phyloP scores from a whole-genome alignment of 2,888 invertebrate species.

The Lepidonotus clava region DNA sequence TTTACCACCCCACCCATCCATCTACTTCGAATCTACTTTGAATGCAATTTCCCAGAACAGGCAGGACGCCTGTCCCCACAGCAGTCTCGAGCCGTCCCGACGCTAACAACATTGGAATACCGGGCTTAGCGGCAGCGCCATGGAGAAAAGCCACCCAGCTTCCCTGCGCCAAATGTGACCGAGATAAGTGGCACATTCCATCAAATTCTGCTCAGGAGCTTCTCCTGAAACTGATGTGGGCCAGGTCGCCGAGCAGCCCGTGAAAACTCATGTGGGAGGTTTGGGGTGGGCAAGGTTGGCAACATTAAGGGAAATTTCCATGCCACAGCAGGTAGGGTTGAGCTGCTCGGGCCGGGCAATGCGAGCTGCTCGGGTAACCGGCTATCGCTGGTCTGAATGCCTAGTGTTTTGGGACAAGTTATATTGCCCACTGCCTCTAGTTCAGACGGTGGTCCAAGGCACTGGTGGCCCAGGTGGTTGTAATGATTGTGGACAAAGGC shows the following conservation, averaged over 20 bases:
- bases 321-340: conserved; percentile 28
- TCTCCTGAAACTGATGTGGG: conserved; percentile 16
- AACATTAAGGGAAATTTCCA: not conserved
- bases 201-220: conserved; percentile 48
- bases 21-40: conserved; percentile 45
- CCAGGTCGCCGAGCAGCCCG: not conserved
- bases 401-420: no score
- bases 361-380: not conserved
- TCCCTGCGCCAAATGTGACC: conserved; percentile 32
- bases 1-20: conserved; percentile 10
- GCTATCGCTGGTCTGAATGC: no score
- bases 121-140: conserved; percentile 39
- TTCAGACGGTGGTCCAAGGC: no score
- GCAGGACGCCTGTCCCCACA: not conserved
- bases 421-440: no score
- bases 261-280: not conserved
- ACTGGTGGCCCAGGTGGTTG: no score
- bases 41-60: conserved; percentile 36
- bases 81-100: not conserved
- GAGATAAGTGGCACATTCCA: conserved; percentile 51
- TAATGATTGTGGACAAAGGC: no score
- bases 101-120: conserved; percentile 45
- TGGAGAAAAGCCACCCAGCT: conserved; percentile 37
- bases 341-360: not conserved
- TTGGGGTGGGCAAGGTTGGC: not conserved